These are phyloP conservation scores for Megaleporinus macrocephalus DNA, from an alignment of 2,113 vertebrate species.

Conservation along the genomic window DNA sequence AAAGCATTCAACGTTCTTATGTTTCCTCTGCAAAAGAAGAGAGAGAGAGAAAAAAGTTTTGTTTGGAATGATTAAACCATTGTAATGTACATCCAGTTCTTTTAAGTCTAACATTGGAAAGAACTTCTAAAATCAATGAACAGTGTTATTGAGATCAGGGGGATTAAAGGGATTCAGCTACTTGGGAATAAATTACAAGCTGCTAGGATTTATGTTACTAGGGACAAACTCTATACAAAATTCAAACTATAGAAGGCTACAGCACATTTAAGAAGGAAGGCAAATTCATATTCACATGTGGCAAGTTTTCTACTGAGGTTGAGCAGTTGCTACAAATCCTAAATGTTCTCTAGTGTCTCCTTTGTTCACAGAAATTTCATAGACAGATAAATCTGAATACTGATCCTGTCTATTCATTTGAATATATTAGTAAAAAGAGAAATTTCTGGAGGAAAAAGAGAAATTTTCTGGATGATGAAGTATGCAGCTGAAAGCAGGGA, in stretches of 20 bases:
- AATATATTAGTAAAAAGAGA: neutral
- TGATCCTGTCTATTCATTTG: neutral
- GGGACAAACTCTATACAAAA: conserved; percentile 32
- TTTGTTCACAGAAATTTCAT: conserved; percentile 4
- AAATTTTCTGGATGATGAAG: neutral
- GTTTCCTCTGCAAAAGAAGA: conserved; percentile 82
- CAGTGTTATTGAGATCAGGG: conserved; percentile 6
- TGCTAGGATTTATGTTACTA: conserved; percentile 30
- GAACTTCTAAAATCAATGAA: conserved; percentile 38
- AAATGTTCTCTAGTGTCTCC: conserved; percentile 31
- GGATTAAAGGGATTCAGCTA: conserved; percentile 9
- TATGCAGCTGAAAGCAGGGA: neutral
- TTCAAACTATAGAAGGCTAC: conserved; percentile 42
- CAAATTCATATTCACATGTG: conserved; percentile 36
- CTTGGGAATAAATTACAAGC: conserved; percentile 41
- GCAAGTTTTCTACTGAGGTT: conserved; percentile 27
- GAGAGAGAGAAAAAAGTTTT: conserved; percentile 74
- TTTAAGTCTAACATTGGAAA: conserved; percentile 52
- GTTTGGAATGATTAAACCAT: conserved; percentile 75
- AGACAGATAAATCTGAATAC: conserved; percentile 16
- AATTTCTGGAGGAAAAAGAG: too few relatives aligned
- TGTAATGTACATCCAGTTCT: conserved; percentile 65
- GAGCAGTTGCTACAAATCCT: neutral
- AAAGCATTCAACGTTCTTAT: conserved; percentile 80
- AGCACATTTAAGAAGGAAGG: conserved; percentile 52